Percentiles rank a stretch among this genome's conserved stretches.
phyloP scores from a whole-genome alignment of 2,113 vertebrate species.

The Thymallus thymallus region DNA sequence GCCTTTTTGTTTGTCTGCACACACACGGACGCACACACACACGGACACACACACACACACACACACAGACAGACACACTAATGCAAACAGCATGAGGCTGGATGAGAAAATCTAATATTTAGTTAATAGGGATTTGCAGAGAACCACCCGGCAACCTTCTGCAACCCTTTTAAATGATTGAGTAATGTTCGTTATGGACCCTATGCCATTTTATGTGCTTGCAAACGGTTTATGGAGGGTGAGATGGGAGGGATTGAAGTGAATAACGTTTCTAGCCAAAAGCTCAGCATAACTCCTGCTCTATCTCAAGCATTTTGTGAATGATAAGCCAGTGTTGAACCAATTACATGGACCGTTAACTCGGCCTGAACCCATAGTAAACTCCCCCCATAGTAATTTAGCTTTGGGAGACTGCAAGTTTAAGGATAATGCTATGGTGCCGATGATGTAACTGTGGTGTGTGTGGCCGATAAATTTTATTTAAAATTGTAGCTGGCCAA shows the following conservation, averaged over 20 bases:
- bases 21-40: no score
- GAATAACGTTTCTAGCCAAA: not conserved
- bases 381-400: constrained; percentile 38
- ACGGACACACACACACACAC: no score
- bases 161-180: not conserved
- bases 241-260: not conserved
- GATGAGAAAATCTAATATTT: not conserved
- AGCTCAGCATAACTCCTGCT: constrained; percentile 6
- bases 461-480: no score
- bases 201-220: constrained; percentile 12
- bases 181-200: not conserved
- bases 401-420: constrained; percentile 24
- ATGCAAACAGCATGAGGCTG: not conserved
- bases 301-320: constrained; percentile 38
- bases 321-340: constrained; percentile 58
- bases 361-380: constrained; percentile 43
- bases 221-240: constrained; percentile 11
- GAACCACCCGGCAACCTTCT: not conserved
- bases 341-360: constrained; percentile 67
- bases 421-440: constrained; percentile 24
- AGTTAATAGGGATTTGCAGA: no score
- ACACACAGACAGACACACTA: not conserved
- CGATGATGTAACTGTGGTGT: constrained; percentile 13
- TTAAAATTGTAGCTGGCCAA: not conserved
- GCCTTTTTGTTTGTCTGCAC: no score